Percentiles rank a stretch among this genome's conserved stretches.
These are phyloP conservation scores for Thera obeliscata DNA, from an alignment of 2,888 invertebrate genomes.

Conservation along the genomic window DNA sequence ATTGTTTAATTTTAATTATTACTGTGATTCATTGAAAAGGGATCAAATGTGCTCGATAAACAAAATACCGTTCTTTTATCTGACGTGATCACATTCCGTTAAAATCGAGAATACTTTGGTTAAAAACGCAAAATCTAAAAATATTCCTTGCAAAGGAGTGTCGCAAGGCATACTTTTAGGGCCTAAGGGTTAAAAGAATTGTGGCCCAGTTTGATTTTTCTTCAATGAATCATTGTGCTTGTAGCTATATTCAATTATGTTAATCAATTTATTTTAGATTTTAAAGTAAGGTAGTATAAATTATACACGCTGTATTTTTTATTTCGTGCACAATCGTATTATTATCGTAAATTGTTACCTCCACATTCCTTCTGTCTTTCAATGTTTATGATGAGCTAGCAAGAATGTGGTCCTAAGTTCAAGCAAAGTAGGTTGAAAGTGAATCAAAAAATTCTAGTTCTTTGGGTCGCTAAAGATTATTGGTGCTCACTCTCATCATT, in stretches of 20 bases:
- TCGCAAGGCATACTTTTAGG: background rate
- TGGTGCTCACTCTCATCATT: slow-evolving; percentile 31
- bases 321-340: slow-evolving; percentile 1
- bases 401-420: slow-evolving; percentile 36
- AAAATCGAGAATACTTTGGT: too few relatives aligned
- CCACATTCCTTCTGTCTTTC: slow-evolving; percentile 17
- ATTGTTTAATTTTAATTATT: background rate
- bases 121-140: background rate
- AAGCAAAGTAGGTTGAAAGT: slow-evolving; percentile 39
- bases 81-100: background rate
- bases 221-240: background rate
- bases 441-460: slow-evolving; percentile 37
- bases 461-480: slow-evolving; percentile 40
- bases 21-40: background rate
- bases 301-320: background rate
- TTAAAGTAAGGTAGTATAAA: slow-evolving; percentile 15
- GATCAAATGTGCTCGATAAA: background rate
- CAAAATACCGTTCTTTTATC: too few relatives aligned
- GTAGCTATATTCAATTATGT: background rate
- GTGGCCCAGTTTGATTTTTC: background rate
- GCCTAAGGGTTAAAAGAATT: background rate
- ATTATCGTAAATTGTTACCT: slow-evolving; percentile 6
- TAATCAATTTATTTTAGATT: slow-evolving; percentile 25
- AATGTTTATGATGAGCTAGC: slow-evolving; percentile 32
- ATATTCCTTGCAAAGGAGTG: background rate